A percentile compares a stretch with the other conserved stretches of the same genome.
Evolutionary conservation across 2,113 vertebrate species (phyloP).

Genomic region (Tupaia chinensis): DNA sequence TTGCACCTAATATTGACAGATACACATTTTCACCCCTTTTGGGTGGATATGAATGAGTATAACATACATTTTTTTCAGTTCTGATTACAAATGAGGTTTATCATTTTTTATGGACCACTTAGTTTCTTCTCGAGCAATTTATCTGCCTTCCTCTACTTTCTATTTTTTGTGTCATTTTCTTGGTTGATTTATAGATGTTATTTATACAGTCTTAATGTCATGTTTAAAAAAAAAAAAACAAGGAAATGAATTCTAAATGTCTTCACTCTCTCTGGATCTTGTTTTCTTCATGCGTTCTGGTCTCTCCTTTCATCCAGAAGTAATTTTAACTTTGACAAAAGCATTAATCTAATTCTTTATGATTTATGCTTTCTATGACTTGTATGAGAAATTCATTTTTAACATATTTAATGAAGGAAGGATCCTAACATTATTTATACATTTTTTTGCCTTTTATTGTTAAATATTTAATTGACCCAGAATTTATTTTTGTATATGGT

Average conservation of each 20-base stretch:
- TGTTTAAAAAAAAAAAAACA: neutral
- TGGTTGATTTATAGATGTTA: conserved; percentile 3
- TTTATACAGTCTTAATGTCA: neutral
- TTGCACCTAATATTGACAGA: neutral
- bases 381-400: conserved; percentile 1
- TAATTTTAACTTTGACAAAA: conserved; percentile 25
- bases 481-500: conserved; percentile 14
- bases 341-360: neutral
- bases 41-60: neutral
- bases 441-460: neutral
- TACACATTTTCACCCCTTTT: neutral
- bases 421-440: conserved; percentile 7
- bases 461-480: neutral
- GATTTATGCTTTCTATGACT: neutral
- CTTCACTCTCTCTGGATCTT: neutral
- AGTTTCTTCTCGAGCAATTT: conserved; percentile 4
- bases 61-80: neutral
- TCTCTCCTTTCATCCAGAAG: conserved; percentile 19
- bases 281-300: neutral
- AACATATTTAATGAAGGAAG: neutral
- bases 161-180: neutral
- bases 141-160: neutral
- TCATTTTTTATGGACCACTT: neutral
- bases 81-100: neutral
- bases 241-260: conserved; percentile 9